phyloP scores from a whole-genome alignment of 2,888 invertebrate species.

The Periphyllus acericola region DNA sequence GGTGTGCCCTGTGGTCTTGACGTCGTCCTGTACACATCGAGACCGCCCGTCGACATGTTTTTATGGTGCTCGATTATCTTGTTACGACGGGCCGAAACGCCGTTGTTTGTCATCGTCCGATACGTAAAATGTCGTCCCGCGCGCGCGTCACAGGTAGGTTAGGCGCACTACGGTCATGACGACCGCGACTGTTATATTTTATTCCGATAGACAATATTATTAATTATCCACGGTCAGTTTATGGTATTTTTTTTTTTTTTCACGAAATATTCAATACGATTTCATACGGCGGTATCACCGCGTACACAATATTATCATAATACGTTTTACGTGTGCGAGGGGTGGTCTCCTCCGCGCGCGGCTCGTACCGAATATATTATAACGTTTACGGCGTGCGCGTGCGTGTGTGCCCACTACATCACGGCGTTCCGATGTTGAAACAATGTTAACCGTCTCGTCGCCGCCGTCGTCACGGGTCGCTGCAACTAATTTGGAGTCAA shows the following conservation, averaged over 20 bases:
- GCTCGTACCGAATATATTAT: background rate
- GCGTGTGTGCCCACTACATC: too few relatives aligned
- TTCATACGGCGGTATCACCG: too few relatives aligned
- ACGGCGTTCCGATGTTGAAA: conserved; percentile 28
- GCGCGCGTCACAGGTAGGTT: background rate
- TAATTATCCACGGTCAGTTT: conserved; percentile 43
- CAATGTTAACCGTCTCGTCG: conserved; percentile 38
- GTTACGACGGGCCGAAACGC: conserved; percentile 52
- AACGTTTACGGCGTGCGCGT: background rate
- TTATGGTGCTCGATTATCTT: conserved; percentile 59
- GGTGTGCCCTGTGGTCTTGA: conserved; percentile 44
- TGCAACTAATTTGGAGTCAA: conserved; percentile 46
- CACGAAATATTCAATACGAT: background rate
- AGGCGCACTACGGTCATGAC: background rate
- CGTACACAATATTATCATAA: too few relatives aligned
- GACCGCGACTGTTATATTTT: conserved; percentile 17
- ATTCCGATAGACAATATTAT: conserved; percentile 1
- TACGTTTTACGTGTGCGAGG: background rate
- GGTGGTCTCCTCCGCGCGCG: background rate
- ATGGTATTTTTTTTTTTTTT: background rate
- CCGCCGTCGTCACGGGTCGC: conserved; percentile 45
- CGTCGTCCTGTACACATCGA: background rate
- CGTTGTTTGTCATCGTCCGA: conserved; percentile 58
- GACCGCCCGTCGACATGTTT: conserved; percentile 55
- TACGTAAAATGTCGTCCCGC: conserved; percentile 18